Evolutionary conservation across 30 jellyfish, hydroid and myxozoan species (phyloP).

Genomic region (Phacellophora camtschatica): DNA sequence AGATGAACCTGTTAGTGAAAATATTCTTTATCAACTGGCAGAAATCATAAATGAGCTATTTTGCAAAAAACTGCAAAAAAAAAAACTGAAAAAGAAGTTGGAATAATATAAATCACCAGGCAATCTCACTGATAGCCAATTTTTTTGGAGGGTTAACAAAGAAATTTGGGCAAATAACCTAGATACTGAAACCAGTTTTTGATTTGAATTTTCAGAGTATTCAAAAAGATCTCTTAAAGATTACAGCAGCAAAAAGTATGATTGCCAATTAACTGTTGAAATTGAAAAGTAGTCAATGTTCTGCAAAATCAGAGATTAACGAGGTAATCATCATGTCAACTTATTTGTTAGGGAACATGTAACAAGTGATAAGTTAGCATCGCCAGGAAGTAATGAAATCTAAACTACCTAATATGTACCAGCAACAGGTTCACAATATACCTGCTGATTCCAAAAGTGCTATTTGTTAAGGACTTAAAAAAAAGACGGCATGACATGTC

Average conservation of each 20-base stretch:
- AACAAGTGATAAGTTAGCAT: neutral
- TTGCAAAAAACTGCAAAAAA: neutral
- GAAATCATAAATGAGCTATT: neutral
- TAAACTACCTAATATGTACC: neutral
- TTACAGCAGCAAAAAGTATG: constrained; percentile 6
- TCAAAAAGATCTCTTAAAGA: neutral
- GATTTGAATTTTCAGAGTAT: neutral
- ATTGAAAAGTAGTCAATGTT: neutral
- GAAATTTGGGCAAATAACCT: constrained; percentile 17
- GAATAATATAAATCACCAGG: neutral
- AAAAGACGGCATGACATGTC: neutral
- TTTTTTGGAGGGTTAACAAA: constrained; percentile 2
- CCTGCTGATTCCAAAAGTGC: neutral
- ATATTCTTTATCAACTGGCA: neutral
- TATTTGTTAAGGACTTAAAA: neutral
- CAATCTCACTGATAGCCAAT: neutral
- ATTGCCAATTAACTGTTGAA: neutral
- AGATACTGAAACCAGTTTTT: neutral
- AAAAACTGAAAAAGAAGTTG: neutral
- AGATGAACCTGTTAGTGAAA: neutral
- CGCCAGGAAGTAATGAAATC: constrained; percentile 26
- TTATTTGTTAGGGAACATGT: neutral
- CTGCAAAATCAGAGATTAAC: neutral
- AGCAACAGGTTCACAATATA: neutral
- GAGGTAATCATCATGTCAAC: neutral